Conservation (phyloP, 2,797 vertebrate species). For the Protonibea diacanthus region DNA sequence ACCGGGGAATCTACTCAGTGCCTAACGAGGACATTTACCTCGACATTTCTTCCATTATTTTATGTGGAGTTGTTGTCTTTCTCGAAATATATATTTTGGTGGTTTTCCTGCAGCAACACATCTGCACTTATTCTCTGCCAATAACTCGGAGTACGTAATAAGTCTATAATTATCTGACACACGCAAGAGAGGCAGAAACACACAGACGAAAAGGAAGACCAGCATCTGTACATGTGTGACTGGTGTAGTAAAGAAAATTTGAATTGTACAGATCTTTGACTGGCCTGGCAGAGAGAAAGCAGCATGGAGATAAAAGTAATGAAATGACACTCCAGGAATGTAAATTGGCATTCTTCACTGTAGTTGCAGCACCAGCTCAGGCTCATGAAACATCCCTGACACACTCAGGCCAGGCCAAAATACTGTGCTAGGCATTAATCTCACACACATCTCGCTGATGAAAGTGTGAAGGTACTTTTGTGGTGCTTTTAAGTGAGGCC, state of each 20-base stretch:
- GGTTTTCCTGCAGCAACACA: conserved; percentile 19
- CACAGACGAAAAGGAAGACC: conserved; percentile 15
- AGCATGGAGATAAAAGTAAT: conserved; percentile 89
- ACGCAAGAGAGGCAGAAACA: conserved; percentile 6
- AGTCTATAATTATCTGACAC: conserved; percentile 19
- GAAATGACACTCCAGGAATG: conserved; percentile 97
- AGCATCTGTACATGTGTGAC: conserved; percentile 34
- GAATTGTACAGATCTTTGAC: conserved; percentile 46
- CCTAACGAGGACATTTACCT: conserved; percentile 49
- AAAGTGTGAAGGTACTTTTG: conserved; percentile 59
- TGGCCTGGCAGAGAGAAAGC: conserved; percentile 77
- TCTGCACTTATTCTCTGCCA: conserved; percentile 10
- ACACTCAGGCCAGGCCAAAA: conserved; percentile 90
- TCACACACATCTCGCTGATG: conserved; percentile 83
- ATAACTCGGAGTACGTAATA: conserved; percentile 16
- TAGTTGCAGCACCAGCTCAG: conserved; percentile 84
- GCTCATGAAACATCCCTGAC: conserved; percentile 91
- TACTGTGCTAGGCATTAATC: conserved; percentile 88
- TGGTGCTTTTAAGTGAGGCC: conserved; percentile 58
- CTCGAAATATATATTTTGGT: neutral
- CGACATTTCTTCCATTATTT: conserved; percentile 18
- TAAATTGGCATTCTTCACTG: conserved; percentile 94
- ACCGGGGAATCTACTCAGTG: conserved; percentile 16
- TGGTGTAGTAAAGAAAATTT: conserved; percentile 41
- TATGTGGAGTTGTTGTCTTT: neutral